Percentiles rank a stretch among this genome's conserved stretches.
Conservation (phyloP, 1,140 invertebrate species). For the Brachionus asplanchnoidis region DNA sequence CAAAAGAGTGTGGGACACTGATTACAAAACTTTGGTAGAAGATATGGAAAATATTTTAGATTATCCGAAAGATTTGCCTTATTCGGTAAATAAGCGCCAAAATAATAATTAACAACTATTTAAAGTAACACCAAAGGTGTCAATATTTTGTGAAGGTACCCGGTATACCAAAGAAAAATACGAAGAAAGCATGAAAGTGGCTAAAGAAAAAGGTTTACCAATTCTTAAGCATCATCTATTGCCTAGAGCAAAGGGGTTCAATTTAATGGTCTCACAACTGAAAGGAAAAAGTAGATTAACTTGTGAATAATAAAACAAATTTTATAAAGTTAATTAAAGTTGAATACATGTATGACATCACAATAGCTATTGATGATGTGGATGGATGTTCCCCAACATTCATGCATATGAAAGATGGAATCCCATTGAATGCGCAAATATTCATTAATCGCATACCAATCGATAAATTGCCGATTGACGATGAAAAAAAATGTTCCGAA, state of each 20-base stretch:
- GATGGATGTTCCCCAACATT: neutral
- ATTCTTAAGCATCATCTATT: conserved; percentile 80
- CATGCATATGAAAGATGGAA: neutral
- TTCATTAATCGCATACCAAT: conserved; percentile 68
- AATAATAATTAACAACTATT: neutral
- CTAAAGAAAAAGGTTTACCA: conserved; percentile 75
- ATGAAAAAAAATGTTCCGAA: conserved; percentile 68
- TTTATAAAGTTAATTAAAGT: neutral
- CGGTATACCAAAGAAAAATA: conserved; percentile 82
- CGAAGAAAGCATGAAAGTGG: conserved; percentile 78
- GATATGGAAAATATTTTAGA: conserved; percentile 75
- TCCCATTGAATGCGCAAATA: neutral
- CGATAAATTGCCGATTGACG: conserved; percentile 69
- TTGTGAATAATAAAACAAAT: neutral
- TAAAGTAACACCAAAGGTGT: conserved; percentile 62
- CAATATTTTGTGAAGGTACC: conserved; percentile 90
- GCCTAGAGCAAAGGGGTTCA: conserved; percentile 85
- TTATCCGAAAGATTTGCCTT: conserved; percentile 61
- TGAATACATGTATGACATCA: conserved; percentile 22
- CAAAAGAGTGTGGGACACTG: conserved; percentile 82
- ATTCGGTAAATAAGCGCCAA: conserved; percentile 48
- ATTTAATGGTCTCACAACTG: conserved; percentile 41
- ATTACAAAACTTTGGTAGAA: conserved; percentile 70
- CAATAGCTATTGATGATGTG: conserved; percentile 6
- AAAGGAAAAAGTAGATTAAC: neutral